A percentile compares a stretch with the other conserved stretches of the same genome.
Evolutionary conservation across 2,797 vertebrate species (phyloP).

Genomic region (Eulemur mongoz): DNA sequence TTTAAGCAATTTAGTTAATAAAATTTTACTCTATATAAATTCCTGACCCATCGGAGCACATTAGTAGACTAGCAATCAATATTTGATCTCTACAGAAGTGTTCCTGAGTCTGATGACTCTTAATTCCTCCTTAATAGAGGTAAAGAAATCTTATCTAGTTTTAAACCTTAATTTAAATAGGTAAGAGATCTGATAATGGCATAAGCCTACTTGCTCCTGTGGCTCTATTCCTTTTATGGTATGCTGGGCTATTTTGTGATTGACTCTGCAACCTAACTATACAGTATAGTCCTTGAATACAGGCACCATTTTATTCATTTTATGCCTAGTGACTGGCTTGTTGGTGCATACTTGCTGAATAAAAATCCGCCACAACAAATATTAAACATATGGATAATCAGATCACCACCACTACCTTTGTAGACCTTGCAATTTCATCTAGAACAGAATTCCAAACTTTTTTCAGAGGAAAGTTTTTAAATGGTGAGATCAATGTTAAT

Average conservation of each 20-base stretch:
- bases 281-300: background rate
- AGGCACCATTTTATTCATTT: background rate
- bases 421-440: background rate
- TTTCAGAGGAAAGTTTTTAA: constrained; percentile 20
- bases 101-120: background rate
- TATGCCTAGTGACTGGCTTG: background rate
- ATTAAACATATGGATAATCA: background rate
- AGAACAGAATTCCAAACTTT: constrained; percentile 24
- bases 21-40: background rate
- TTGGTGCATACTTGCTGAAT: background rate
- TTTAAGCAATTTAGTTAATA: background rate
- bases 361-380: background rate
- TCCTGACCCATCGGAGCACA: background rate
- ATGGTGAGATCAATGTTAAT: background rate
- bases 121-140: background rate
- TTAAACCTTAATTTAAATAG: background rate
- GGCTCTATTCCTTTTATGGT: background rate
- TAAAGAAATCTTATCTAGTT: background rate
- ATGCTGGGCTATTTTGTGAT: background rate
- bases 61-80: background rate
- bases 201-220: background rate
- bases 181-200: constrained; percentile 1
- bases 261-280: background rate
- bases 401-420: background rate
- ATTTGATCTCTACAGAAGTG: background rate